Percentiles rank a stretch among this genome's conserved stretches.
These are phyloP conservation scores for Cassiopea xamachana DNA, from an alignment of 30 jellyfish, hydroid and myxozoan species.

Conservation along the genomic window DNA sequence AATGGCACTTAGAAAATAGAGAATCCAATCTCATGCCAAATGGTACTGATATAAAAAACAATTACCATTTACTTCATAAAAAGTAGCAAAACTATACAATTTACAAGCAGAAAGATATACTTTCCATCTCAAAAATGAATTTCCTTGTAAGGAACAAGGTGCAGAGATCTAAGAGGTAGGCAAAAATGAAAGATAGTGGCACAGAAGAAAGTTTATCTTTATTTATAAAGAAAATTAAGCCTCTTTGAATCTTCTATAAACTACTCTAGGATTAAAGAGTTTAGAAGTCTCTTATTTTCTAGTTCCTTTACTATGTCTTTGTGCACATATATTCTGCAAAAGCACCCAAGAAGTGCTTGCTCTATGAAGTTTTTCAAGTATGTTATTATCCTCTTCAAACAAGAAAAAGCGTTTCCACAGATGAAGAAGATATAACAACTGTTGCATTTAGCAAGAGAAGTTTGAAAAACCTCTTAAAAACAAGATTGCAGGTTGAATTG, in stretches of 20 bases:
- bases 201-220: too few species aligned
- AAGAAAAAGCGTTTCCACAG: conserved; percentile 37
- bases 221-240: conserved; percentile 22
- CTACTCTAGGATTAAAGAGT: not conserved
- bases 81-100: too few species aligned
- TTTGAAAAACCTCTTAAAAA: conserved; percentile 23
- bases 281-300: not conserved
- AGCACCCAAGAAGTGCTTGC: conserved; percentile 48
- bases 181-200: too few species aligned
- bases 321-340: not conserved
- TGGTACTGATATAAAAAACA: too few species aligned
- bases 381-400: not conserved
- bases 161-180: too few species aligned
- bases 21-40: too few species aligned
- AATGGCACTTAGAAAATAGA: too few species aligned
- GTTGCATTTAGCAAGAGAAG: conserved; percentile 34
- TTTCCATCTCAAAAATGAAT: too few species aligned
- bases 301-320: not conserved
- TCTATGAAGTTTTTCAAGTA: conserved; percentile 53
- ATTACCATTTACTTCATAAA: too few species aligned
- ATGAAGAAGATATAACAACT: not conserved
- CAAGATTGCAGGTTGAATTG: too few species aligned
- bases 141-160: too few species aligned
- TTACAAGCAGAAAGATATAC: too few species aligned
- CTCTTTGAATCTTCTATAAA: conserved; percentile 16